Evolutionary conservation across 2,888 invertebrate species (phyloP).

Genomic region (Camponotus fellah): DNA sequence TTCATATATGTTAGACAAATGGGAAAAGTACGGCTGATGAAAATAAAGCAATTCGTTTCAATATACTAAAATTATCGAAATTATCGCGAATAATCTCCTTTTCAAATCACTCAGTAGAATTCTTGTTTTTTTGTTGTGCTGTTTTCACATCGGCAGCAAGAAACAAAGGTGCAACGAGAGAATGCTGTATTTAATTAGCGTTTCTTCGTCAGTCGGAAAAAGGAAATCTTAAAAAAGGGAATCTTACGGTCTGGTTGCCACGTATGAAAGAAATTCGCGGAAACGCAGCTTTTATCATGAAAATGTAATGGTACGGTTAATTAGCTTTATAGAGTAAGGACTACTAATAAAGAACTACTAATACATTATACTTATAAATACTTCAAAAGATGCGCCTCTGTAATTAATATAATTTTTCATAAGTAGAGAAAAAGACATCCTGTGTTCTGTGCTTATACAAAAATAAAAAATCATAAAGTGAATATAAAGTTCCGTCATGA

Average conservation of each 20-base stretch:
- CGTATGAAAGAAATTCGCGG: constrained; percentile 23
- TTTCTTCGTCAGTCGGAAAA: constrained; percentile 15
- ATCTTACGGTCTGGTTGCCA: constrained; percentile 1
- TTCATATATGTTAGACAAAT: constrained; percentile 47
- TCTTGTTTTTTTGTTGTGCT: constrained; percentile 1
- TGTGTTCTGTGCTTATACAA: not conserved
- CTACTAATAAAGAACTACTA: constrained; percentile 19
- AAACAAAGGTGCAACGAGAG: constrained; percentile 17
- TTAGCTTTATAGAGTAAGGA: constrained; percentile 17
- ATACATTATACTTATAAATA: not conserved
- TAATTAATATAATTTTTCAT: constrained; percentile 24
- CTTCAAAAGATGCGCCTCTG: constrained; percentile 24
- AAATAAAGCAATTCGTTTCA: constrained; percentile 67
- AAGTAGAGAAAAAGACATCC: not conserved
- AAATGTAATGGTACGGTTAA: constrained; percentile 37
- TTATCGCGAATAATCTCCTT: constrained; percentile 14
- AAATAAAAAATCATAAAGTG: not conserved
- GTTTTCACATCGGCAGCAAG: constrained; percentile 30
- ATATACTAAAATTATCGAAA: constrained; percentile 68
- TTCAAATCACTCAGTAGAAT: constrained; percentile 36
- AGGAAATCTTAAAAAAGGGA: constrained; percentile 7
- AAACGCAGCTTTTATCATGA: constrained; percentile 36
- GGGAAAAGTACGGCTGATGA: constrained; percentile 33
- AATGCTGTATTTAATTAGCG: constrained; percentile 35
- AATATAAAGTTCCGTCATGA: constrained; percentile 22